phyloP scores from a whole-genome alignment of 2,888 invertebrate species.

The Eristalinus sepulchralis region DNA sequence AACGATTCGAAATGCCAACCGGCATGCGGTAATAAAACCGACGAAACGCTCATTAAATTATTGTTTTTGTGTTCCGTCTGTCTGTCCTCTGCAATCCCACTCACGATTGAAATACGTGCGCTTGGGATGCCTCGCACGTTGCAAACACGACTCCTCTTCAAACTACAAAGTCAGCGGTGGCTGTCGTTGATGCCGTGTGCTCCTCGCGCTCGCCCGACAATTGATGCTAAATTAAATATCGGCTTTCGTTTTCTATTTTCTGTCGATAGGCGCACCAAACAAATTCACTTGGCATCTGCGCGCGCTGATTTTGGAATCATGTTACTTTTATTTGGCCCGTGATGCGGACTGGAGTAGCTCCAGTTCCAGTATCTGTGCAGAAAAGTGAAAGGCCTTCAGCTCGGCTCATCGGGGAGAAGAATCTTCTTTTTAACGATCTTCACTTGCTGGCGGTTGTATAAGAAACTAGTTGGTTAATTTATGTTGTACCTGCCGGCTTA shows the following conservation, averaged over 20 bases:
- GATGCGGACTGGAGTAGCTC: not conserved
- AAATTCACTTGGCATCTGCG: not conserved
- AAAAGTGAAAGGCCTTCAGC: slow-evolving; percentile 50
- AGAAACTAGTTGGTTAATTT: slow-evolving; percentile 62
- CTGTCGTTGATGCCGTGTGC: not conserved
- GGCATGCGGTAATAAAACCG: slow-evolving; percentile 55
- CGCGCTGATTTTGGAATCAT: not conserved
- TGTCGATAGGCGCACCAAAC: slow-evolving; percentile 19
- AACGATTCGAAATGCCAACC: slow-evolving; percentile 47
- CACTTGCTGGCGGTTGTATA: slow-evolving; percentile 40
- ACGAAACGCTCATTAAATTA: slow-evolving; percentile 43
- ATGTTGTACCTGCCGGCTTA: slow-evolving; percentile 18
- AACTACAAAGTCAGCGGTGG: not conserved
- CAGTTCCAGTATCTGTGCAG: not conserved
- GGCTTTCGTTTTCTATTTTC: slow-evolving; percentile 36
- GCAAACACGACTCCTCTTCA: slow-evolving; percentile 49
- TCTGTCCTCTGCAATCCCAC: slow-evolving; percentile 28
- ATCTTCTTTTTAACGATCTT: slow-evolving; percentile 49
- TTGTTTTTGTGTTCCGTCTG: slow-evolving; percentile 6
- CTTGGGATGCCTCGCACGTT: slow-evolving; percentile 16
- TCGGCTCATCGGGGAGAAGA: slow-evolving; percentile 15
- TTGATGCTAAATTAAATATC: slow-evolving; percentile 36
- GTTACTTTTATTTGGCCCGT: not conserved
- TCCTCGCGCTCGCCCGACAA: not conserved
- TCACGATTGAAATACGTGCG: slow-evolving; percentile 62